These are phyloP conservation scores for Eupithecia exiguata DNA, from an alignment of 2,888 invertebrate species.

Conservation along the genomic window DNA sequence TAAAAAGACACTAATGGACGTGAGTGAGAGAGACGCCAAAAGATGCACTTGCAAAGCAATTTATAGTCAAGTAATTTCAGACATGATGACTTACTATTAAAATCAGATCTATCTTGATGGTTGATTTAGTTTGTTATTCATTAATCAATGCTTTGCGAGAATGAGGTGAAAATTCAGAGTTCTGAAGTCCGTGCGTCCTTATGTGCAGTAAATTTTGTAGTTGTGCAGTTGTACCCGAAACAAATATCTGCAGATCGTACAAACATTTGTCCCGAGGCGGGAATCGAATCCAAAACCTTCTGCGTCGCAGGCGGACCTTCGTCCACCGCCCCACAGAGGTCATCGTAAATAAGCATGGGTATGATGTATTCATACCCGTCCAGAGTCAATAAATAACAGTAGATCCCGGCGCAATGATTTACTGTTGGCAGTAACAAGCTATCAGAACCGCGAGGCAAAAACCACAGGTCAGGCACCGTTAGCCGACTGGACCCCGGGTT, in stretches of 20 bases:
- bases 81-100: neutral
- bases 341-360: neutral
- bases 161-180: neutral
- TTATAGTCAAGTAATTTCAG: neutral
- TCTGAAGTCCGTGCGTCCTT: neutral
- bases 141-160: neutral
- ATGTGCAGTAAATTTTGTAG: neutral
- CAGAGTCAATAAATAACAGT: slow-evolving; percentile 16
- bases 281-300: too few species aligned
- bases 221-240: neutral
- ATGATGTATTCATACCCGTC: slow-evolving; percentile 6
- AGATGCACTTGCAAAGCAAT: neutral
- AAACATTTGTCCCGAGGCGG: too few species aligned
- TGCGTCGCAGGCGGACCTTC: too few species aligned
- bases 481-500: slow-evolving; percentile 44
- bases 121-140: slow-evolving; percentile 1
- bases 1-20: neutral
- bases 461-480: slow-evolving; percentile 57
- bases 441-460: slow-evolving; percentile 49
- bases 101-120: neutral
- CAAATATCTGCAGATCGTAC: too few species aligned
- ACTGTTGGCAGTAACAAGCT: slow-evolving; percentile 41
- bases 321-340: too few species aligned
- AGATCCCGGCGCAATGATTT: slow-evolving; percentile 26
- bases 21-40: slow-evolving; percentile 1